Base-by-base conservation (phyloP, 1,140 invertebrate genomes). In the Solenopsis invicta region DNA sequence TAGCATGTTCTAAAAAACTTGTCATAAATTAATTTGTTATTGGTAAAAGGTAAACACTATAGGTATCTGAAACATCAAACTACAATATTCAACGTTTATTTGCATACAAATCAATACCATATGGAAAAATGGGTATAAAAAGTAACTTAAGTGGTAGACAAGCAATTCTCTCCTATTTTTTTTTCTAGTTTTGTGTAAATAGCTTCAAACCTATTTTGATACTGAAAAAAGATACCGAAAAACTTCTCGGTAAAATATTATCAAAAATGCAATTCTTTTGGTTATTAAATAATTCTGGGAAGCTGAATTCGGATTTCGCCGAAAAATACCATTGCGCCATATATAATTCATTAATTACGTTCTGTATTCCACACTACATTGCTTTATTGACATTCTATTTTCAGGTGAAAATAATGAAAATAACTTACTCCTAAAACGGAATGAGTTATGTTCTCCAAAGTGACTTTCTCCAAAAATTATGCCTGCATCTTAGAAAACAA, bases 371-470 rank as follows among this genome's bases (percentile, higher is more conserved):
- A 18, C 29, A 21, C 29, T 21, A 48, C 16, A 24, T 56, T 59
- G 41, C 9, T 59, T 41, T 59, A 75, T 56, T 45, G 5, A 76
- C 37, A 29, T 41, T 54, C 18, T 75, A 34, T 24, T 76, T 21
- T 45, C 54, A 59, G 13, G 1, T 59, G 1, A 41, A 59, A 56
- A 37, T 59, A 69, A 69, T 59, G 1, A 41, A 59, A 56, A 37
- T 59, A 69, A 69, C 21, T 29, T 48, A 76, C 59, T 76, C 34
- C 34, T 76, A 76, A 54, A 76, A 76, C 54, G 72, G n/a, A 76
- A 76, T 41, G n/a, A 76, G 16, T 61, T 59, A 45, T 29, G 16
- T 59, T 76, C 74, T 45, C 16, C 9, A 21, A 45, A 76, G 16
- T 61, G 41, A 29, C 24, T 21, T 59, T 76, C 74, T 45, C 16